Percentiles rank a stretch among this genome's conserved stretches.
phyloP scores from a whole-genome alignment of 2,888 invertebrate species.

The Tinea trinotella region DNA sequence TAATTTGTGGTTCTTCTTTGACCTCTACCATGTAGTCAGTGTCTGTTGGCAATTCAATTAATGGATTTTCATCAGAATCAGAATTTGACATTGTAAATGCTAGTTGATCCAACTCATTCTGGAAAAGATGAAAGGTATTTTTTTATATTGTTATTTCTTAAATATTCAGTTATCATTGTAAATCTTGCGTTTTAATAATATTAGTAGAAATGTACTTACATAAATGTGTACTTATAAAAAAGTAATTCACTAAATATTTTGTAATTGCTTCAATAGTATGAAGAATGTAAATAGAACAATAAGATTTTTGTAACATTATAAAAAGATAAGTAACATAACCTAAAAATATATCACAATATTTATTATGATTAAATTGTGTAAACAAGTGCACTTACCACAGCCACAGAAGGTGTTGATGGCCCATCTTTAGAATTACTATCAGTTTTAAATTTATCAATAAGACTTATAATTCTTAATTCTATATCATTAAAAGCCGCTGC shows the following conservation, averaged over 20 bases:
- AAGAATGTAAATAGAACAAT: no score
- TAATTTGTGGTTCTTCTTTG: slow-evolving; percentile 1
- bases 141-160: neutral
- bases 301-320: no score
- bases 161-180: no score
- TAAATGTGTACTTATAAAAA: no score
- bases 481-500: slow-evolving; percentile 1
- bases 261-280: no score
- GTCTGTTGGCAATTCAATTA: slow-evolving; percentile 4
- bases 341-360: no score
- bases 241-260: no score
- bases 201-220: no score
- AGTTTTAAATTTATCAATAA: neutral
- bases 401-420: neutral
- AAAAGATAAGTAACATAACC: no score
- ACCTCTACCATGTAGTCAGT: neutral
- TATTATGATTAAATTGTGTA: no score
- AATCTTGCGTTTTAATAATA: no score
- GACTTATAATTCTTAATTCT: slow-evolving; percentile 9
- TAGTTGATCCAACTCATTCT: neutral
- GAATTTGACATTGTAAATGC: slow-evolving; percentile 4
- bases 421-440: neutral
- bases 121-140: neutral
- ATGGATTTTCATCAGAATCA: neutral
- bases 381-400: no score